These are phyloP conservation scores for Allygus modestus DNA, from an alignment of 2,888 invertebrate species.

Conservation along the genomic window DNA sequence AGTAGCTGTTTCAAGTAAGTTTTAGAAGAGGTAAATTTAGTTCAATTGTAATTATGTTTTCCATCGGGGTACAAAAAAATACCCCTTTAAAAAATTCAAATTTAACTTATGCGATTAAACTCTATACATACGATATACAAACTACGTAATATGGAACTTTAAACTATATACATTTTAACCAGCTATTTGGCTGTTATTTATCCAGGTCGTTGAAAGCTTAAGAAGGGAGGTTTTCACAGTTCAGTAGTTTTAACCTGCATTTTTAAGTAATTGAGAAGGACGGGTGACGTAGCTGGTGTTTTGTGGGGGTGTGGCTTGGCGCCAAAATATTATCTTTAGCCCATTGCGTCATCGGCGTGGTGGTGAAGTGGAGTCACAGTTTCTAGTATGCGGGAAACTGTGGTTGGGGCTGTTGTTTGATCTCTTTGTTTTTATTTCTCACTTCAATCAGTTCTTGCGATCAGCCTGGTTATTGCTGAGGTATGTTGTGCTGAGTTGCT, in stretches of 20 bases:
- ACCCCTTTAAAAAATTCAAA: too few species aligned
- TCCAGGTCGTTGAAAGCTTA: too few species aligned
- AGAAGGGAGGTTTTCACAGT: too few species aligned
- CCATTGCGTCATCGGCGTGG: background rate
- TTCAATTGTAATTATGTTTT: too few species aligned
- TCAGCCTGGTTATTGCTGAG: background rate
- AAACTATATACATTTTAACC: too few species aligned
- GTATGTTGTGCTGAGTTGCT: background rate
- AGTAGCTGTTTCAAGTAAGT: too few species aligned
- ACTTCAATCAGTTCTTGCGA: background rate
- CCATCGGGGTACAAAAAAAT: too few species aligned
- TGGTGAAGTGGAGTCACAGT: conserved; percentile 3
- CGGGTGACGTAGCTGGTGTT: background rate
- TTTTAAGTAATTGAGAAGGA: background rate
- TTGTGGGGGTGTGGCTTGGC: conserved; percentile 42
- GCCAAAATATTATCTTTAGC: conserved; percentile 59
- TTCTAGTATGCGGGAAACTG: conserved; percentile 31
- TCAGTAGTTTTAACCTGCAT: background rate
- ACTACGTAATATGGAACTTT: too few species aligned
- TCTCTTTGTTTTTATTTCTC: background rate
- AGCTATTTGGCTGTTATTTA: too few species aligned
- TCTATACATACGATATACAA: too few species aligned
- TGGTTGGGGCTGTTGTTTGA: background rate
- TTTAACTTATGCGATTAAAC: too few species aligned
- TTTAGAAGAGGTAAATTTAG: too few species aligned